phyloP scores from a whole-genome alignment of 2,113 vertebrate genomes.

The Bubalus kerabau region DNA sequence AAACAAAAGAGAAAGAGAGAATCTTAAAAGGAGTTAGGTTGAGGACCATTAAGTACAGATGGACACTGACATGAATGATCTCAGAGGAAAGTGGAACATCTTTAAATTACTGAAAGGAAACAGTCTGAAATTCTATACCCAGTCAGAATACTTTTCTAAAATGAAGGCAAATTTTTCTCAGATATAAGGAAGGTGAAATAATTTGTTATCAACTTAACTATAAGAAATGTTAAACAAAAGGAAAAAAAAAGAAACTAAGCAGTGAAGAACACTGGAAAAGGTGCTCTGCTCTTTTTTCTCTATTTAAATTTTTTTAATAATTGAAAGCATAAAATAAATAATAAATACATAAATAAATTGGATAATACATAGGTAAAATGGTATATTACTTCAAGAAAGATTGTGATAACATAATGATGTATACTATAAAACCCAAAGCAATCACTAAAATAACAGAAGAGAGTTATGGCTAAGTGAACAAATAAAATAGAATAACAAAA shows the following conservation, averaged over 20 bases:
- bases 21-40: background rate
- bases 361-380: background rate
- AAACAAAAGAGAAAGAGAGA: background rate
- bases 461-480: background rate
- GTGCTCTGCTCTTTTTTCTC: background rate
- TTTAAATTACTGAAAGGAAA: background rate
- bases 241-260: background rate
- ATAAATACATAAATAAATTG: background rate
- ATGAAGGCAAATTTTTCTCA: background rate
- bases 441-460: background rate
- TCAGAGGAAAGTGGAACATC: too few relatives aligned
- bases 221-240: background rate
- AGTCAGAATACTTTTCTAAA: background rate
- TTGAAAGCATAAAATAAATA: background rate
- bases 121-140: background rate
- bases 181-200: background rate
- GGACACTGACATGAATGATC: background rate
- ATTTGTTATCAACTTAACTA: background rate
- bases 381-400: background rate
- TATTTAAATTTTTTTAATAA: background rate
- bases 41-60: background rate
- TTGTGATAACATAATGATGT: background rate
- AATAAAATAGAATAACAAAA: background rate
- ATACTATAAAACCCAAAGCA: background rate
- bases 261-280: background rate